A percentile compares a stretch with the other conserved stretches of the same genome.
These are phyloP conservation scores for Laupala kohalensis DNA, from an alignment of 1,140 invertebrate species.

Conservation along the genomic window DNA sequence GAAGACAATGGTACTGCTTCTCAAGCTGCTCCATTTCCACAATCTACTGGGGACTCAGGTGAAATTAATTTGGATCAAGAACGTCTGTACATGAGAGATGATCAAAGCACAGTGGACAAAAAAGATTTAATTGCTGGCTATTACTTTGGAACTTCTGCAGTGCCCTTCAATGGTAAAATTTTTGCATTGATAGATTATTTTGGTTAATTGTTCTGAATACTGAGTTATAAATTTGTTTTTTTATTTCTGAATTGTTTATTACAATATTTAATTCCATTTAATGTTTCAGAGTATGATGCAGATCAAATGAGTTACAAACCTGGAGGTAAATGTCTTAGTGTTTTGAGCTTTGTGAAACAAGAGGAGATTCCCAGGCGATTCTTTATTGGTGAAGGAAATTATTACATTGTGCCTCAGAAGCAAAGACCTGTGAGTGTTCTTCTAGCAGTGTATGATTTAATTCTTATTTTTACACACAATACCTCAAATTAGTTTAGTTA, in stretches of 20 bases:
- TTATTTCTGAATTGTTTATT: no score
- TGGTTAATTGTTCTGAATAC: no score
- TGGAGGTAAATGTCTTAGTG: conserved; percentile 32
- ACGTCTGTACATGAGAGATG: not conserved
- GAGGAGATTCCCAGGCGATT: conserved; percentile 27
- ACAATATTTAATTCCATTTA: no score
- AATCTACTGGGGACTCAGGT: no score
- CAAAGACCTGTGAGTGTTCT: conserved; percentile 27
- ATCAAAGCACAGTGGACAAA: conserved; percentile 30
- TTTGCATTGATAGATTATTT: no score
- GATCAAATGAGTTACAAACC: conserved; percentile 32
- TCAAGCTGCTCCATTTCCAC: no score
- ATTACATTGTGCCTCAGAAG: conserved; percentile 30
- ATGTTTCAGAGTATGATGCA: conserved; percentile 29
- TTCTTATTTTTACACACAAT: no score
- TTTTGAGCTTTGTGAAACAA: conserved; percentile 34
- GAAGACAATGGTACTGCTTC: no score
- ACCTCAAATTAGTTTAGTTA: no score
- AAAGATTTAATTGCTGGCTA: conserved; percentile 34
- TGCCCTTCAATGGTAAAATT: conserved; percentile 27
- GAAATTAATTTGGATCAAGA: not conserved
- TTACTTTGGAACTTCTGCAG: conserved; percentile 35
- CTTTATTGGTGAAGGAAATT: conserved; percentile 30
- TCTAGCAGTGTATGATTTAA: not conserved
- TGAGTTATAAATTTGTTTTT: no score